Conservation (phyloP, 2,113 vertebrate species). For the Eudorcas thomsonii region DNA sequence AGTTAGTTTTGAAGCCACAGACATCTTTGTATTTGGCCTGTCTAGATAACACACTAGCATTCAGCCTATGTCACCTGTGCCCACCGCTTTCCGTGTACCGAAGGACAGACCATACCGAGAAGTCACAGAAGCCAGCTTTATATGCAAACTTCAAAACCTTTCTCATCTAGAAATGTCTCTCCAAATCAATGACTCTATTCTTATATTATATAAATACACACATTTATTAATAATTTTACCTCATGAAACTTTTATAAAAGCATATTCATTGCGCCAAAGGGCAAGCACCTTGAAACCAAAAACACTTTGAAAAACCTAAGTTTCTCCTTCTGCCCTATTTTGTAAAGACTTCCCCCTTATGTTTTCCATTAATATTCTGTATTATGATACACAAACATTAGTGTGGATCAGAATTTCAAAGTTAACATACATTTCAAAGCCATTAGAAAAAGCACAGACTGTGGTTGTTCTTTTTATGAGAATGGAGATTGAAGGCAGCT, state of each 20-base stretch:
- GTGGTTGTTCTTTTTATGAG: conserved; percentile 70
- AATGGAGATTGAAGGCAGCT: conserved; percentile 66
- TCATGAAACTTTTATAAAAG: conserved; percentile 52
- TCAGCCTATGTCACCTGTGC: background rate
- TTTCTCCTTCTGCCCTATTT: conserved; percentile 55
- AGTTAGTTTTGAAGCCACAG: background rate
- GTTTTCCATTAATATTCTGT: conserved; percentile 63
- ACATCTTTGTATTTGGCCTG: background rate
- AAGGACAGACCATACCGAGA: background rate
- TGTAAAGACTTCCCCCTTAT: conserved; percentile 41
- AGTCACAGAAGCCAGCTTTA: background rate
- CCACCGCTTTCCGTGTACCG: background rate
- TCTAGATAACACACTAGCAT: background rate
- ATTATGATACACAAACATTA: conserved; percentile 56
- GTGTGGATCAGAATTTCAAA: conserved; percentile 56
- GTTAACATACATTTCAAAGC: conserved; percentile 68
- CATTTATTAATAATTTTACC: conserved; percentile 43
- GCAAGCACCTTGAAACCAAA: conserved; percentile 46
- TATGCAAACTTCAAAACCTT: background rate
- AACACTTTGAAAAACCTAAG: conserved; percentile 33
- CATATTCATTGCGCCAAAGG: conserved; percentile 46
- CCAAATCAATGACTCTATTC: background rate
- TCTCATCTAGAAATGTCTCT: background rate
- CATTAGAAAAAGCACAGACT: conserved; percentile 66
- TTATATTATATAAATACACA: background rate